phyloP scores from a whole-genome alignment of 2,113 vertebrate genomes.

The Tapirus terrestris region DNA sequence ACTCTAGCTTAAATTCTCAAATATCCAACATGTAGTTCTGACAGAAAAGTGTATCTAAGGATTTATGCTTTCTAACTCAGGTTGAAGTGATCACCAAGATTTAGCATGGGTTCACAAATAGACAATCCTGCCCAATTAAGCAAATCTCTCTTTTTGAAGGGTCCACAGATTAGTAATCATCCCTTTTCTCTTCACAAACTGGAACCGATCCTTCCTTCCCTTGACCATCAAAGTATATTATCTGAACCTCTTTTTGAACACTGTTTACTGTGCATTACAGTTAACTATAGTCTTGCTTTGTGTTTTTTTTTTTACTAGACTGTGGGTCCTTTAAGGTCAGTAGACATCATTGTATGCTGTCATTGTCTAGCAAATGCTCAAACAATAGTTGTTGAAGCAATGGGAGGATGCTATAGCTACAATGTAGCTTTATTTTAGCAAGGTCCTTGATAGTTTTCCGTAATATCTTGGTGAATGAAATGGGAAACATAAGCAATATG shows the following conservation, averaged over 20 bases:
- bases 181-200: background rate
- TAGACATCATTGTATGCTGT: background rate
- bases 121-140: background rate
- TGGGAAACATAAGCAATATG: background rate
- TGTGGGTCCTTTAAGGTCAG: background rate
- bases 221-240: background rate
- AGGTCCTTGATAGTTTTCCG: background rate
- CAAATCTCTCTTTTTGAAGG: background rate
- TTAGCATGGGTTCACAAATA: background rate
- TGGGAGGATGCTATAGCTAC: background rate
- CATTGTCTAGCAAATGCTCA: background rate
- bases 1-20: background rate
- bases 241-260: background rate
- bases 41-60: background rate
- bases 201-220: background rate
- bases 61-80: background rate
- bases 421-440: background rate
- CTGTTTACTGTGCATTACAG: background rate
- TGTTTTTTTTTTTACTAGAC: background rate
- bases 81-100: background rate
- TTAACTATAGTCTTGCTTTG: background rate
- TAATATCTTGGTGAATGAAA: background rate
- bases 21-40: conserved; percentile 13
- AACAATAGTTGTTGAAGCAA: background rate
- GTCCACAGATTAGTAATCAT: background rate